Percentiles rank a stretch among this genome's conserved stretches.
Evolutionary conservation across 2,113 vertebrate species (phyloP).

Genomic region (Antechinus flavipes): DNA sequence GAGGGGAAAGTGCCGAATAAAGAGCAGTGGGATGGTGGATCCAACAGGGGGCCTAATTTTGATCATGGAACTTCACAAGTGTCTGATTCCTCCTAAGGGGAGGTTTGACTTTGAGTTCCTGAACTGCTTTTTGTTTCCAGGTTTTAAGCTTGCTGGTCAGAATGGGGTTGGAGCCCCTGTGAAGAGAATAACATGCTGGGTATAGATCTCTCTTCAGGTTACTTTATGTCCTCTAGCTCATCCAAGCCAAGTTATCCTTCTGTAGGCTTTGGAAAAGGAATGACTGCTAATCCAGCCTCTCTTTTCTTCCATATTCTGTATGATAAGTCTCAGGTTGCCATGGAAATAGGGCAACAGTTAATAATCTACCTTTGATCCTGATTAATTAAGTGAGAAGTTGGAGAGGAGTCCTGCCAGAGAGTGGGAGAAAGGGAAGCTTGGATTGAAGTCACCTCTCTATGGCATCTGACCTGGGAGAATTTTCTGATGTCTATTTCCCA

Average conservation of each 20-base stretch:
- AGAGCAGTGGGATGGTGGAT: not conserved
- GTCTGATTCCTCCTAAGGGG: not conserved
- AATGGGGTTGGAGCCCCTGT: not conserved
- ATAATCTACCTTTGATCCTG: not conserved
- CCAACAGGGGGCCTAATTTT: not conserved
- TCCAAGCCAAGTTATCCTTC: not conserved
- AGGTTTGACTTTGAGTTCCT: not conserved
- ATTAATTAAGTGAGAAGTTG: not conserved
- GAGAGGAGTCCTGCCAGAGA: not conserved
- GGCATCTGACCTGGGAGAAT: not conserved
- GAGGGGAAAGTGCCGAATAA: not conserved
- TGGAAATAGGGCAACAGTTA: not conserved
- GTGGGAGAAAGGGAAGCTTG: not conserved
- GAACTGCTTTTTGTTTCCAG: not conserved
- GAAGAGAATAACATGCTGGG: not conserved
- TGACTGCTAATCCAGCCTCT: not conserved
- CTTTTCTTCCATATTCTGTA: not conserved
- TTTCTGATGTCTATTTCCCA: not conserved
- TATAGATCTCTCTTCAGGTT: not conserved
- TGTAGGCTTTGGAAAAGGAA: not conserved
- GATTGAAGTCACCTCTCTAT: not conserved
- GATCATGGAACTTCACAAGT: not conserved
- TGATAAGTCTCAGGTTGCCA: not conserved
- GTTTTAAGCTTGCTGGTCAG: not conserved
- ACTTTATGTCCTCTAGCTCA: not conserved